Percentiles rank a stretch among this genome's conserved stretches.
These are phyloP conservation scores for Chaitophorus viminalis DNA, from an alignment of 2,888 invertebrate species.

Conservation along the genomic window DNA sequence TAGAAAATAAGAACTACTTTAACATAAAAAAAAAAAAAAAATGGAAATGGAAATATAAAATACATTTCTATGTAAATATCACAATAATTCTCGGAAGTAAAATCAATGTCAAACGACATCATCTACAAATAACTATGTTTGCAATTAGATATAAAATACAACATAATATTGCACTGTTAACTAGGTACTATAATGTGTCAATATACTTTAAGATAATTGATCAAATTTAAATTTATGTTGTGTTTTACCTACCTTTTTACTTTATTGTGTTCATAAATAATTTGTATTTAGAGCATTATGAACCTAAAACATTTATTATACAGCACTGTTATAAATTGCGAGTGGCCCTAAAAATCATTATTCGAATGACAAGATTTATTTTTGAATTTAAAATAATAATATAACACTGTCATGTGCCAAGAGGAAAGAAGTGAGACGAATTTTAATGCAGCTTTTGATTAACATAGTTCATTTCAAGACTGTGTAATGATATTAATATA, in stretches of 20 bases:
- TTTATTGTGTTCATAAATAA: background rate
- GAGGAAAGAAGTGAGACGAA: background rate
- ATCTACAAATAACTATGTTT: background rate
- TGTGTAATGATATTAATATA: background rate
- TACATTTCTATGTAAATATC: background rate
- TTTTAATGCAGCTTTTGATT: constrained; percentile 1
- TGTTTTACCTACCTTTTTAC: too few species aligned
- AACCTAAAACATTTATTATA: background rate
- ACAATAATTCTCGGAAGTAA: background rate
- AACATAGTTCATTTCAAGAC: background rate
- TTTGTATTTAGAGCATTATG: background rate
- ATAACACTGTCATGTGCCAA: background rate
- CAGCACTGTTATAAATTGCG: background rate
- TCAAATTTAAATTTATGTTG: too few species aligned
- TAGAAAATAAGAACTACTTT: background rate
- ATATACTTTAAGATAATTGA: too few species aligned
- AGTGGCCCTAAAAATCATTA: background rate
- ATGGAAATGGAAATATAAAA: background rate
- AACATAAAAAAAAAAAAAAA: background rate
- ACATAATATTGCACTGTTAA: too few species aligned
- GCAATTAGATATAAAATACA: background rate
- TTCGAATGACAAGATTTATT: background rate
- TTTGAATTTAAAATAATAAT: background rate
- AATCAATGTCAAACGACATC: background rate
- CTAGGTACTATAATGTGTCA: too few species aligned